Conservation (phyloP, 2,113 vertebrate genomes). For the Cyanoderma ruficeps region DNA sequence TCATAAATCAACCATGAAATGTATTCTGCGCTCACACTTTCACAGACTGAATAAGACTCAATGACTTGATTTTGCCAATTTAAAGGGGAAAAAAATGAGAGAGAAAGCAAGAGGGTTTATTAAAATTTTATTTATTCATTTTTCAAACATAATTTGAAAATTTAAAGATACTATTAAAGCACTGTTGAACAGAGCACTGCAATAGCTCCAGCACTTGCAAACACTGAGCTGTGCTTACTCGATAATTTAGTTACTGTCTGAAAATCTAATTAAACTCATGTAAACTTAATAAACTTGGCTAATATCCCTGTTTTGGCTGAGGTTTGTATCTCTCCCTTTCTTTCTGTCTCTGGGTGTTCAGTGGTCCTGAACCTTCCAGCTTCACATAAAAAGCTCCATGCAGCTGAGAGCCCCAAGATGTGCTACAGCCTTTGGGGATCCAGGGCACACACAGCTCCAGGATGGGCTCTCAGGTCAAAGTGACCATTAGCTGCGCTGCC, state of each 20-base stretch:
- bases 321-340: background rate
- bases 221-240: background rate
- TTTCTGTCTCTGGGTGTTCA: background rate
- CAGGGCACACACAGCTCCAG: fast-evolving
- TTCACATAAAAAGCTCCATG: background rate
- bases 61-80: background rate
- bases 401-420: background rate
- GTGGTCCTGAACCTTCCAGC: background rate
- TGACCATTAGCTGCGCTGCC: background rate
- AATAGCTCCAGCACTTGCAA: background rate
- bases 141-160: background rate
- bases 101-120: background rate
- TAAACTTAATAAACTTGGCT: background rate
- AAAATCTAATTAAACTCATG: background rate
- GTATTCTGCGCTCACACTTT: conserved; percentile 10
- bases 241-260: background rate
- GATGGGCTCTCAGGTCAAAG: background rate
- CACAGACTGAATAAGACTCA: background rate
- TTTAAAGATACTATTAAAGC: background rate
- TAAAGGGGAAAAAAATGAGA: background rate
- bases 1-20: conserved; percentile 60
- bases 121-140: background rate
- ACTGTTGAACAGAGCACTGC: background rate
- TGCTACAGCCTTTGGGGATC: background rate
- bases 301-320: background rate